Conservation (phyloP, 2,888 invertebrate genomes). For the Oscheius onirici region DNA sequence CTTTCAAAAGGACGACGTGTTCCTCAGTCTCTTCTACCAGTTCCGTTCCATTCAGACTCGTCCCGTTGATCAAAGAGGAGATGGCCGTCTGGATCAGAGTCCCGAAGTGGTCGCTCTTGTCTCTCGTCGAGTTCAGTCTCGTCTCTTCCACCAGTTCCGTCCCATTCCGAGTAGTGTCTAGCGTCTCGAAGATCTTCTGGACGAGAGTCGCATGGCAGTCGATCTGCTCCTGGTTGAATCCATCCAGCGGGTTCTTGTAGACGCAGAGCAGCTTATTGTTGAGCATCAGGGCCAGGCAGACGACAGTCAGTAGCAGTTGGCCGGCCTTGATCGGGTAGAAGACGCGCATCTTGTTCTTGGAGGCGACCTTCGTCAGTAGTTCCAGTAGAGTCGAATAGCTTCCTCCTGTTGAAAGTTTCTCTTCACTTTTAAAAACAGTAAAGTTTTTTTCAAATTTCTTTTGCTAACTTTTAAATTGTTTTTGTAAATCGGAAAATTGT, state of each 20-base stretch:
- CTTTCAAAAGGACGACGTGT: not conserved
- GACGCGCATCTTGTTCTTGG: conserved; percentile 4
- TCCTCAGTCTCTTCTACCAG: not conserved
- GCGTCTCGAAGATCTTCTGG: not conserved
- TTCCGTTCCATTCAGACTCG: not conserved
- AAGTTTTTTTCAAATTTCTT: too few species aligned
- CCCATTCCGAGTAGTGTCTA: too few species aligned
- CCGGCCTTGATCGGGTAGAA: not conserved
- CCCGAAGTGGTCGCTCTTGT: not conserved
- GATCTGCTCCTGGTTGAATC: not conserved
- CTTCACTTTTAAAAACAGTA: too few species aligned
- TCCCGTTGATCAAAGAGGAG: not conserved
- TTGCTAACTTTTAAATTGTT: too few species aligned
- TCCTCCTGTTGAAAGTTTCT: too few species aligned
- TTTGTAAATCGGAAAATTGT: too few species aligned
- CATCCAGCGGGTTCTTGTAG: not conserved
- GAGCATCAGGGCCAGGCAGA: conserved; percentile 14
- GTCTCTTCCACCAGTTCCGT: not conserved
- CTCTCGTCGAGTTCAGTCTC: too few species aligned
- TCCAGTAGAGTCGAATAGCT: not conserved
- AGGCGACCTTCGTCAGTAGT: not conserved
- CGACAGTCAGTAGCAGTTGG: conserved; percentile 1
- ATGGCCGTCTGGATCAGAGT: not conserved
- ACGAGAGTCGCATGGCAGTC: conserved; percentile 5
- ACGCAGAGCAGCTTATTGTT: conserved; percentile 5